phyloP scores from a whole-genome alignment of 2,113 vertebrate species.

The Eurystomus gularis region DNA sequence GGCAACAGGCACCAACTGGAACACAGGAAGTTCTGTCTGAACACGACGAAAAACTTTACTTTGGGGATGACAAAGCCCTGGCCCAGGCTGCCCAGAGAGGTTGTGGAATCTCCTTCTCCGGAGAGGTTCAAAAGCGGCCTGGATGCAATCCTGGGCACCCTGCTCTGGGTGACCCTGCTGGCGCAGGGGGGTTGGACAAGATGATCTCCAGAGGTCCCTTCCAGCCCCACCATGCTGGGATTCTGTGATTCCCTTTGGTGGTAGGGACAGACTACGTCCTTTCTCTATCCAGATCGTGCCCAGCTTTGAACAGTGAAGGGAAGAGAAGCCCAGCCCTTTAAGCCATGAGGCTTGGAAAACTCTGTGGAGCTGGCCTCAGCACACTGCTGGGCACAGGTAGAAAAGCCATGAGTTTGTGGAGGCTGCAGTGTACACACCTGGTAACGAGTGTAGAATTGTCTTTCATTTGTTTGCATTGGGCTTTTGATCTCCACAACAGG shows the following conservation, averaged over 20 bases:
- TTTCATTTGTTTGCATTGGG: constrained; percentile 3
- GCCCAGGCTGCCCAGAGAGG: too few relatives aligned
- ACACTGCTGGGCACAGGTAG: neutral
- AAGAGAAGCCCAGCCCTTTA: neutral
- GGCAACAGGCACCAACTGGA: too few relatives aligned
- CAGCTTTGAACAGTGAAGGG: neutral
- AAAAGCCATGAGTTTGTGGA: neutral
- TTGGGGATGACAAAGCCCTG: too few relatives aligned
- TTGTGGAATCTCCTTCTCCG: too few relatives aligned
- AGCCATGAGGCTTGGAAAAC: neutral
- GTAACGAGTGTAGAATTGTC: neutral
- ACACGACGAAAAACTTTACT: too few relatives aligned
- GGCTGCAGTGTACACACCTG: neutral
- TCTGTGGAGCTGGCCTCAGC: neutral
- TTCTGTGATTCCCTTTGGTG: neutral
- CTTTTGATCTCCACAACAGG: neutral
- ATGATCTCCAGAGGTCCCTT: too few relatives aligned
- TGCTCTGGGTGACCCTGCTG: too few relatives aligned
- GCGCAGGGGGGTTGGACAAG: too few relatives aligned
- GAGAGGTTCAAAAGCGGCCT: too few relatives aligned
- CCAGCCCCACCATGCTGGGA: too few relatives aligned
- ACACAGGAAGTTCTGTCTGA: too few relatives aligned
- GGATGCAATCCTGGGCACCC: too few relatives aligned
- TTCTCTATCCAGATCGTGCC: neutral
- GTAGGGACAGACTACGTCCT: neutral